These are phyloP conservation scores for Philypnodon macrostomus DNA, from an alignment of 2,797 vertebrate genomes.

Conservation along the genomic window DNA sequence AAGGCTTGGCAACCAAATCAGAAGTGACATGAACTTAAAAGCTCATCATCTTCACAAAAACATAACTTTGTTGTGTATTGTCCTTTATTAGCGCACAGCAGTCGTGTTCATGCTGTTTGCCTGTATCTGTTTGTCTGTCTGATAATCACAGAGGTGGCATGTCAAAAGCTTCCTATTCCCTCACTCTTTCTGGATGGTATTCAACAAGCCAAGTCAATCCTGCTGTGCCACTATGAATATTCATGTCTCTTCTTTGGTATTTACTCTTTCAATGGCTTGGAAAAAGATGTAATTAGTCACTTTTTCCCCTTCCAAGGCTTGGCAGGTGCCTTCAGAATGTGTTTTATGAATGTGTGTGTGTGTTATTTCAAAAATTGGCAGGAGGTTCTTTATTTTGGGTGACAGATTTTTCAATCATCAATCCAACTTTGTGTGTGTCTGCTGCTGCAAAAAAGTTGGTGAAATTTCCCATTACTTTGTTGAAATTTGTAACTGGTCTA, in stretches of 20 bases:
- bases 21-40: conserved; percentile 15
- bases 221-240: conserved; percentile 68
- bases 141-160: conserved; percentile 55
- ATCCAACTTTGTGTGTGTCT: conserved; percentile 4
- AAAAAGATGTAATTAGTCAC: conserved; percentile 76
- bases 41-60: conserved; percentile 10
- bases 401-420: conserved; percentile 26
- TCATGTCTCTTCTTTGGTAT: conserved; percentile 71
- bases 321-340: conserved; percentile 55
- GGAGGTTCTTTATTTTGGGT: conserved; percentile 38
- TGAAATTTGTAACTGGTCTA: too few species aligned
- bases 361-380: conserved; percentile 34
- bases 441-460: conserved; percentile 8
- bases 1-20: conserved; percentile 14
- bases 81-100: conserved; percentile 1
- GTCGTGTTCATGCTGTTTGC: conserved; percentile 10
- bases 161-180: conserved; percentile 52
- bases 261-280: conserved; percentile 71
- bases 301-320: conserved; percentile 59
- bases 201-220: conserved; percentile 65
- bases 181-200: conserved; percentile 53
- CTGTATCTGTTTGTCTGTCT: conserved; percentile 27
- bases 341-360: conserved; percentile 15
- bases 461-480: background rate
- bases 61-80: conserved; percentile 1